Conservation (phyloP, 2,888 invertebrate species). For the Pachycephus smyrnensis region DNA sequence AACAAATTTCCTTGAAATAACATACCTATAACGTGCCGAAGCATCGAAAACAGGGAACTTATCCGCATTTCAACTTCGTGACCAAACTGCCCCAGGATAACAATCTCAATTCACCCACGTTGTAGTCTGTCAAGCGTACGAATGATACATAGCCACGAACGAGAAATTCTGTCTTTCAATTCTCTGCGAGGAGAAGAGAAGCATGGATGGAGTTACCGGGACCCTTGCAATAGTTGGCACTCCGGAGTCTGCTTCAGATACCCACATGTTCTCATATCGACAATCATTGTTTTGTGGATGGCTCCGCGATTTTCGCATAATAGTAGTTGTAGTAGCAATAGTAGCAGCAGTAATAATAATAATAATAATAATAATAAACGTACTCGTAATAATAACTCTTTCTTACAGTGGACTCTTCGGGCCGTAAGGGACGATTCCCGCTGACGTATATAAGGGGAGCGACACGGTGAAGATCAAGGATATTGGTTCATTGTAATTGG, state of each 20-base stretch:
- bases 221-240: slow-evolving; percentile 13
- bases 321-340: not conserved
- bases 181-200: not conserved
- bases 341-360: slow-evolving; percentile 20
- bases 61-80: not conserved
- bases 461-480: not conserved
- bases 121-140: not conserved
- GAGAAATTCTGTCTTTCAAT: not conserved
- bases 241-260: slow-evolving; percentile 30
- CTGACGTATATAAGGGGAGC: not conserved
- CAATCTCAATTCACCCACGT: not conserved
- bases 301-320: slow-evolving; percentile 31
- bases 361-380: slow-evolving; percentile 27
- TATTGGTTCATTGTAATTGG: not conserved
- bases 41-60: not conserved
- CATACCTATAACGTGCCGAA: not conserved
- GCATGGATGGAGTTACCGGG: not conserved
- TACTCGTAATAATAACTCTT: slow-evolving; percentile 30
- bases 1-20: not conserved
- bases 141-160: not conserved
- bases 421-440: slow-evolving; percentile 21
- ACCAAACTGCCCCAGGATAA: not conserved
- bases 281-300: slow-evolving; percentile 43
- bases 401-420: slow-evolving; percentile 51
- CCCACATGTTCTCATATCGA: slow-evolving; percentile 5